Evolutionary conservation across 2,113 vertebrate genomes (phyloP).

Genomic region (Junco hyemalis): DNA sequence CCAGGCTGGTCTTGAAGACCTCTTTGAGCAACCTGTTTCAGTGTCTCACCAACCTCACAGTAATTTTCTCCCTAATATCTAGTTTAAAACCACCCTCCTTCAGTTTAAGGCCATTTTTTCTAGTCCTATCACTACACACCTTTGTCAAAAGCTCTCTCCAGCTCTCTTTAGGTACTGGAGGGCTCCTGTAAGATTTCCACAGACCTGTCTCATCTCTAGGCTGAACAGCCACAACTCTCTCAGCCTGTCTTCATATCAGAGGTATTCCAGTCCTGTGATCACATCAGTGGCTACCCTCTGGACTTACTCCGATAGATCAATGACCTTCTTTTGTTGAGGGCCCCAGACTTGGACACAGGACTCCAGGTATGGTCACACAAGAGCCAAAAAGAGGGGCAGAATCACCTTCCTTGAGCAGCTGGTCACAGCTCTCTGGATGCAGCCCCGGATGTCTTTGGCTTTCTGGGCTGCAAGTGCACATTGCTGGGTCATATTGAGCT

Average conservation of each 20-base stretch:
- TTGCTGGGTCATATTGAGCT: not conserved
- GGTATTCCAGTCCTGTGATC: not conserved
- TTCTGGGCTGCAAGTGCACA: not conserved
- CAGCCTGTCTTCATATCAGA: not conserved
- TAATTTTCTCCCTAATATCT: not conserved
- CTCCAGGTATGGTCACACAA: not conserved
- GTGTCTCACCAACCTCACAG: not conserved
- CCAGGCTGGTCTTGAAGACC: not conserved
- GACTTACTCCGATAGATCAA: not conserved
- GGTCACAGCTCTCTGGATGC: not conserved
- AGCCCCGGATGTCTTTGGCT: not conserved
- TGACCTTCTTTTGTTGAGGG: not conserved
- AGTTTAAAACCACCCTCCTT: not conserved
- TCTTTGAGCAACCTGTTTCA: not conserved
- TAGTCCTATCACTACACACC: not conserved
- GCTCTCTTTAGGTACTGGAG: not conserved
- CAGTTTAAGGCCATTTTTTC: not conserved
- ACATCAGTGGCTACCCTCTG: not conserved
- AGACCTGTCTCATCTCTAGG: not conserved
- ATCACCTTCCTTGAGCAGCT: not conserved
- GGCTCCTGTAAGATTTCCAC: not conserved
- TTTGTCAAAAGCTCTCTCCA: not conserved
- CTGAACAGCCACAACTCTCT: not conserved
- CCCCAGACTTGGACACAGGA: not conserved
- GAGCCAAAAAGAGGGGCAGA: accelerated